Evolutionary conservation across 2,888 invertebrate species (phyloP), one percentile per base, ranked within the genome.

Genomic region (Deladenus siricidicola): DNA sequence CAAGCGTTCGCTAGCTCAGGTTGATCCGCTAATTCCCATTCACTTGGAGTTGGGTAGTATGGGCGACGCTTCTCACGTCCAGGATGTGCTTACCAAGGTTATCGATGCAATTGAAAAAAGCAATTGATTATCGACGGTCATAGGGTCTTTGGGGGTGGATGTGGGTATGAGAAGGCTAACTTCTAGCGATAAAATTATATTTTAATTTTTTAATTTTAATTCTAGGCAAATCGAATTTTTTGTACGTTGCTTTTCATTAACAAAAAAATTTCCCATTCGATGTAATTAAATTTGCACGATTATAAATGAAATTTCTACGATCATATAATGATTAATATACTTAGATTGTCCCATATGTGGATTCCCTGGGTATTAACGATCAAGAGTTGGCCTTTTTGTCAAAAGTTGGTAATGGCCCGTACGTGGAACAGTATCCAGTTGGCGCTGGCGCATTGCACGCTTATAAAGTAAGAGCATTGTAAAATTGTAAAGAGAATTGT

Each of bases 11-110:
- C 67, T 82, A 29, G 62, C 73, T 24, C 74, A 77, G 44, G 67
- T 82, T 21, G 74, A 78, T 10, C 62, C 66, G n/a, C 58, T 70
- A 54, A 60, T 79, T 3, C 81, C 81, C 3, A 76, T 82, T 26
- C 82, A 82, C 70, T 62, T 82, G 56, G 80, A 82, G 62, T 68
- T 82, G 48, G 82, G 81, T 44, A 80, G 80, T 67, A 80, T 82
- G 78, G 80, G 79, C 17, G 71, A 81, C 64, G 66, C 67, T 29
- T 67, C 71, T 1, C 79, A 79, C 67, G 76, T 80, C 8, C 73
- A 71, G 45, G 66, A 73, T n/a, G 75, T 82, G 30, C 61, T 81
- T 26, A 68, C 79, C 24, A 70, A 79, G 76, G 81, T 82, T 8
- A 19, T 57, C 17, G 34, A 8, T 19, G 52, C 50, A 28, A n/a